phyloP scores from a whole-genome alignment of 2,797 vertebrate species.

The Spinus pinus region DNA sequence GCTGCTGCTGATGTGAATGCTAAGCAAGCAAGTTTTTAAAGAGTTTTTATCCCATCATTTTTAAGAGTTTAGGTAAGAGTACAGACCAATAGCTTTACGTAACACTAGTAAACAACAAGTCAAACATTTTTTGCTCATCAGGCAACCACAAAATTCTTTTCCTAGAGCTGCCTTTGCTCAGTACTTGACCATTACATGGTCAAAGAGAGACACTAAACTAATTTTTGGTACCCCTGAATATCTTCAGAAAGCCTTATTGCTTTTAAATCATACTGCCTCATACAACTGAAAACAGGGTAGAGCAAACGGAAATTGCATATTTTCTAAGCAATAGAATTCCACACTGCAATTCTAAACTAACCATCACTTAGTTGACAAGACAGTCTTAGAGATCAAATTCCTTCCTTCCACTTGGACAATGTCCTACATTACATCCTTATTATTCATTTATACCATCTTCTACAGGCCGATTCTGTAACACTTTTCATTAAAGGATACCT shows the following conservation, averaged over 20 bases:
- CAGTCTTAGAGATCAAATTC: not conserved
- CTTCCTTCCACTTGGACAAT: not conserved
- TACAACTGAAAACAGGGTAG: not conserved
- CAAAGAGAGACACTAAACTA: not conserved
- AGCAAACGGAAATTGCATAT: not conserved
- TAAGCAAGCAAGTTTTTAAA: not conserved
- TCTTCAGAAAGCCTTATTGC: not conserved
- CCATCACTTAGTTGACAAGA: not conserved
- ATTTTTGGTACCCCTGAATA: not conserved
- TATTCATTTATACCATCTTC: not conserved
- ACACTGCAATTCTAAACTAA: not conserved
- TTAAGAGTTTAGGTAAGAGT: not conserved
- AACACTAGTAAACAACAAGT: not conserved
- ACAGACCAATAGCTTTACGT: not conserved
- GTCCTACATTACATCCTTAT: not conserved
- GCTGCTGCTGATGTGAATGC: not conserved
- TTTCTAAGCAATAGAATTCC: not conserved
- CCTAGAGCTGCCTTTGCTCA: not conserved
- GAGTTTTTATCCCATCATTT: not conserved
- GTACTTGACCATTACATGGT: not conserved
- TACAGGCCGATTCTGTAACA: not conserved
- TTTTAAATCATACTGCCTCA: not conserved
- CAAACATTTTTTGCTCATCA: not conserved
- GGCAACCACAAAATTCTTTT: not conserved
- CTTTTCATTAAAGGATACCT: slow-evolving; percentile 1